Base-by-base conservation (phyloP, 1,140 invertebrate genomes). In the Parasteatoda tepidariorum region DNA sequence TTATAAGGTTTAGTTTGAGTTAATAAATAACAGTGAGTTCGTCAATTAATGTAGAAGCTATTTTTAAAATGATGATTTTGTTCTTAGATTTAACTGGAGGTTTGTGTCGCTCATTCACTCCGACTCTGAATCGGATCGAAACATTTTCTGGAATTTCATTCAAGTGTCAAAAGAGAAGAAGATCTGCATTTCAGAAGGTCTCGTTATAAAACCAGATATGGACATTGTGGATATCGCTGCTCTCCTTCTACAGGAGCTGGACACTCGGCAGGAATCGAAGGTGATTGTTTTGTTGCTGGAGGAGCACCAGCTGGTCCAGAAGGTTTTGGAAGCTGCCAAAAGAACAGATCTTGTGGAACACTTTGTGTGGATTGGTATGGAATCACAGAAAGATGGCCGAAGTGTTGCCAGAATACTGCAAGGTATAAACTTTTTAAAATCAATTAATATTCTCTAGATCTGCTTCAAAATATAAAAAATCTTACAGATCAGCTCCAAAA, bases 71-170 rank as follows among this genome's bases (percentile, higher is more conserved):
- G n/a, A n/a, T n/a, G n/a, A n/a, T n/a, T n/a, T n/a, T n/a, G n/a
- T n/a, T n/a, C n/a, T n/a, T 31, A 61, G 54, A 3, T 33, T 81
- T 15, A 33, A 81, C n/a, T 81, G 78, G 78, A 59, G 34, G 33
- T 70, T 41, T 28, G 67, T 81, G 0, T 70, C 48, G 1, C 5
- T 81, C 4, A 22, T 81, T 7, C 78, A 81, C 34, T 70, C 66
- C 5, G 78, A 66, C 18, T 81, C 78, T 3, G 75, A 79, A n/a
- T 62, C 55, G 4, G 75, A 79, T 26, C 62, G 64, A 1, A 70
- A 28, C 22, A 30, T 81, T 1, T 81, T 70, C 55, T 81, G 78
- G 78, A 71, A 81, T n/a, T 81, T 81, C 54, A 24, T 81, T 13
- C 41, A 70, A 28, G 3, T 33, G n/a, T 54, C 78, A 1, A 81